phyloP scores from a whole-genome alignment of 2,113 vertebrate genomes.

The Mirza zaza region DNA sequence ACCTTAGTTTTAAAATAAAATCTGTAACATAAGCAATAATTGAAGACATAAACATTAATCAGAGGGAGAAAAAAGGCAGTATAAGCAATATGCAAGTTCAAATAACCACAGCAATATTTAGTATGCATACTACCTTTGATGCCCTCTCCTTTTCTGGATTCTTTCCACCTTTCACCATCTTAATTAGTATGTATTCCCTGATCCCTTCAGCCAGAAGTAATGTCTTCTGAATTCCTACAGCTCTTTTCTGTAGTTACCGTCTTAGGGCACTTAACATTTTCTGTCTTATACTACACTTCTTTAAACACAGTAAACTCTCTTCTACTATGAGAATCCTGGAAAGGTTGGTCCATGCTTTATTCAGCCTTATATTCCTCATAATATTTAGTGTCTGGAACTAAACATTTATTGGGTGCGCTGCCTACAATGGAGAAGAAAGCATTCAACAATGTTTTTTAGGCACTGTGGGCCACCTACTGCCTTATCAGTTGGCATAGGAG shows the following conservation, averaged over 20 bases:
- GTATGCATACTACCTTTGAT: not conserved
- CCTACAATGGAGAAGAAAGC: not conserved
- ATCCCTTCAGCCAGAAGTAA: not conserved
- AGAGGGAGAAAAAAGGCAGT: not conserved
- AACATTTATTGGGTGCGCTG: not conserved
- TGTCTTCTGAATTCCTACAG: constrained; percentile 1
- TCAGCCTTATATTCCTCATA: not conserved
- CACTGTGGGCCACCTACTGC: not conserved
- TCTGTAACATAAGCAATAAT: not conserved
- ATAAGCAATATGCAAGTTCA: constrained; percentile 9
- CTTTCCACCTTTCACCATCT: not conserved
- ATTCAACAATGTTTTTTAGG: not conserved
- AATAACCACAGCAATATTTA: not conserved
- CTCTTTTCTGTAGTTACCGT: not conserved
- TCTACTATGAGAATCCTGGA: not conserved
- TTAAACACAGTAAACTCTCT: not conserved
- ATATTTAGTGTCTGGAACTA: not conserved
- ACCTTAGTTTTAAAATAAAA: constrained; percentile 1
- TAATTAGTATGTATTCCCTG: not conserved
- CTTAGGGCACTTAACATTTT: not conserved
- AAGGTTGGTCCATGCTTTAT: not conserved
- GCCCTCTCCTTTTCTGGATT: not conserved
- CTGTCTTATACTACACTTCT: not conserved
- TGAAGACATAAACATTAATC: constrained; percentile 1
- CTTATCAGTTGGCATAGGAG: not conserved